Conservation (phyloP, 2,113 vertebrate species). For the Rallus limicola region DNA sequence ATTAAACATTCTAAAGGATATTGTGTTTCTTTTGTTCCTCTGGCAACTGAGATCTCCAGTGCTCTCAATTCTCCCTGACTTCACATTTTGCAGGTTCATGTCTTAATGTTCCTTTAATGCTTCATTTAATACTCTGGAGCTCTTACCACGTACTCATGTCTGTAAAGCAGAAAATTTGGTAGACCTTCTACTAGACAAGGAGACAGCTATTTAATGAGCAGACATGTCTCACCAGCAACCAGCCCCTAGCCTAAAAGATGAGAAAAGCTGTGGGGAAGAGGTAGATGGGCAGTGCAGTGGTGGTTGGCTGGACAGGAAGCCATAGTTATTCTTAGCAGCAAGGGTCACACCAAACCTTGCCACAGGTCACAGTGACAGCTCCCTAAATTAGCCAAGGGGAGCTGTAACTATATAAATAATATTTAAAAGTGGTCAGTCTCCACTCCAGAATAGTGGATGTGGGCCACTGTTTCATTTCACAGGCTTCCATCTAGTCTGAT, state of each 20-base stretch:
- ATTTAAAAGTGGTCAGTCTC: background rate
- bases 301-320: background rate
- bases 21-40: constrained; percentile 57
- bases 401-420: background rate
- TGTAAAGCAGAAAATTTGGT: background rate
- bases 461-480: background rate
- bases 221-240: background rate
- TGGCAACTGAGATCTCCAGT: background rate
- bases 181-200: background rate
- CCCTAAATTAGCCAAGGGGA: background rate
- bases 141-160: background rate
- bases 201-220: background rate
- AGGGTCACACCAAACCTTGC: background rate
- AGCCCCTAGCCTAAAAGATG: background rate
- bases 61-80: constrained; percentile 6
- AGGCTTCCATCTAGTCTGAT: background rate
- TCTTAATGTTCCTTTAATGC: constrained; percentile 48
- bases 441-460: fast-evolving
- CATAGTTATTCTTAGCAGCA: background rate
- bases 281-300: background rate
- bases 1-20: constrained; percentile 29
- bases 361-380: background rate
- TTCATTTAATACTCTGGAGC: background rate
- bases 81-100: background rate
- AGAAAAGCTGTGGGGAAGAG: background rate